Base-by-base conservation (phyloP, 2,888 invertebrate genomes). In the Capitulum mitella region DNA sequence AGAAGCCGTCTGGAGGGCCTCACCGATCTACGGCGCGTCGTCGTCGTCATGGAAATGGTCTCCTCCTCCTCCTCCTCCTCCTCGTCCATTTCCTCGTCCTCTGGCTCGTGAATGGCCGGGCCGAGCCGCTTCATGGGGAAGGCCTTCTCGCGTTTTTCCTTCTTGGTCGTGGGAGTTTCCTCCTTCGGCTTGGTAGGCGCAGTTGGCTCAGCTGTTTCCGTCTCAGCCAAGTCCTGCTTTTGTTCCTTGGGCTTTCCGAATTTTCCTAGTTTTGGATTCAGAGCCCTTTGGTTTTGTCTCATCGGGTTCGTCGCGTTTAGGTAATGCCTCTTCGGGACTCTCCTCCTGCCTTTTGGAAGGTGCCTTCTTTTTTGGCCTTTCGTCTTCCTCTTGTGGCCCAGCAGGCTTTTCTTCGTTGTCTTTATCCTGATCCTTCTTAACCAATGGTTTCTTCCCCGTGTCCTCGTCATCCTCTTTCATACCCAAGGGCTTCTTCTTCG, bases 271-370 rank as follows among this genome's bases (percentile, higher is more conserved):
- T 34, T 64, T 64, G 16, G 58, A 37, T 22, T 46, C 78, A 37
- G 61, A 75, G 16, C 40, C 58, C 34, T 40, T 58, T 10, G 58
- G 58, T 29, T 58, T n/a, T 54, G 48, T 58, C 46, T 76, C 64
- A 37, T 78, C 78, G 14, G 64, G n/a, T 76, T 80, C 78, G n/a
- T 61, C 78, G 16, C 26, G 48, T 64, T 80, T 79, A 43, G 54
- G 29, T 32, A 48, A 48, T 43, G n/a, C 43, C 22, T 14, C 16
- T 16, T 78, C 70, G 8, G 78, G 43, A 34, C 54, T 34, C 48
- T 85, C 29, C 76, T 80, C 46, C 32, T 78, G 58, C n/a, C 0
- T 75, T 79, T 79, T 79, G 64, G 80, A 77, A 78, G 78, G 79
- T 77, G 79, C 79, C 78, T 80, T 78, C 79, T 80, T 78, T 48